phyloP scores from a whole-genome alignment of 1,140 invertebrate species.

The Cotesia typhae region DNA sequence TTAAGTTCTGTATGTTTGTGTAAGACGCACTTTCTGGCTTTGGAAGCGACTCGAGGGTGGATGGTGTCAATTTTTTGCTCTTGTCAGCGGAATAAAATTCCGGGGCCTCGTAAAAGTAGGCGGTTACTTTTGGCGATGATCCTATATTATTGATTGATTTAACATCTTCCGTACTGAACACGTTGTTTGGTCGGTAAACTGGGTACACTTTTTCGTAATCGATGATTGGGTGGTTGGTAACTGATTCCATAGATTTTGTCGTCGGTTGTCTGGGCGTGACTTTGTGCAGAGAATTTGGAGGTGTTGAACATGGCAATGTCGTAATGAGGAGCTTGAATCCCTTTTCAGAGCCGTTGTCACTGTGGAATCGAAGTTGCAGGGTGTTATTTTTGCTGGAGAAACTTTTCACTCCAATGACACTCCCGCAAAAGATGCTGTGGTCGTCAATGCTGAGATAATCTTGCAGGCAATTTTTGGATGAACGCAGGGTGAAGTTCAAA shows the following conservation, averaged over 20 bases:
- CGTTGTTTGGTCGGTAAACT: slow-evolving; percentile 33
- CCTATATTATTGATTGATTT: background rate
- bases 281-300: background rate
- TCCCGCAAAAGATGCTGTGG: slow-evolving; percentile 63
- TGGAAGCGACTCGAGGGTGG: slow-evolving; percentile 22
- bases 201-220: slow-evolving; percentile 32
- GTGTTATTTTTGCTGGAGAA: slow-evolving; percentile 63
- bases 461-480: slow-evolving; percentile 62
- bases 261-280: too few relatives aligned
- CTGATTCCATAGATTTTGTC: background rate
- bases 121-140: background rate
- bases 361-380: slow-evolving; percentile 57
- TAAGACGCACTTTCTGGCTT: background rate
- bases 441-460: slow-evolving; percentile 64
- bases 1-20: background rate
- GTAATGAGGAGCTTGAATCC: slow-evolving; percentile 68
- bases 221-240: background rate
- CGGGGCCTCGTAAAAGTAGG: too few relatives aligned
- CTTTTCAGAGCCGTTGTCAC: slow-evolving; percentile 40
- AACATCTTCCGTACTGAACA: slow-evolving; percentile 12
- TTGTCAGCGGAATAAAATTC: background rate
- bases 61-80: background rate
- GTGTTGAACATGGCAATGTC: slow-evolving; percentile 51
- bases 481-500: slow-evolving; percentile 65
- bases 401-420: slow-evolving; percentile 59